These are phyloP conservation scores for Pyrrhia umbra DNA, from an alignment of 2,888 invertebrate genomes.

Conservation along the genomic window DNA sequence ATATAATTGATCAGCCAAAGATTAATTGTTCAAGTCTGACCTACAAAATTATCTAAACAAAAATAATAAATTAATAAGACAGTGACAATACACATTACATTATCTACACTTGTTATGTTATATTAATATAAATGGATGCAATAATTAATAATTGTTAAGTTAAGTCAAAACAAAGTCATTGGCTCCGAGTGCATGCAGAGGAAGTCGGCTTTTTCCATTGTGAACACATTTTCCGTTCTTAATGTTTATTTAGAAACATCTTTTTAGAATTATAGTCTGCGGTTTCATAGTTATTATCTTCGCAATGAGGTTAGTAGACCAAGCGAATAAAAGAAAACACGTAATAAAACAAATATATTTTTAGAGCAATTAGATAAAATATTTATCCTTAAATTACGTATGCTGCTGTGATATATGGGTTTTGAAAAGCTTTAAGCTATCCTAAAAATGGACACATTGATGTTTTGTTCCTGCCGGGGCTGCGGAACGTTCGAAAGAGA, in stretches of 20 bases:
- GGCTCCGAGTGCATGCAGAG: background rate
- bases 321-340: no score
- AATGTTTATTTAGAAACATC: background rate
- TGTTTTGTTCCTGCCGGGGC: no score
- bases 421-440: no score
- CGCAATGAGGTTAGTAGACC: no score
- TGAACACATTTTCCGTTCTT: background rate
- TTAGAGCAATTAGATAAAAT: no score
- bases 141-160: conserved; percentile 31
- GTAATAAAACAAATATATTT: no score
- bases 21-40: conserved; percentile 29
- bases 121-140: conserved; percentile 43
- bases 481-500: no score
- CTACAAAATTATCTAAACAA: conserved; percentile 51
- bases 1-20: conserved; percentile 9
- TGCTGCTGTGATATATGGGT: no score
- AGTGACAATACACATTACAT: conserved; percentile 39
- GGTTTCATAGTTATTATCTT: background rate
- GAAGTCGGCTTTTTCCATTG: conserved; percentile 8
- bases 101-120: conserved; percentile 39
- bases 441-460: no score
- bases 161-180: conserved; percentile 35
- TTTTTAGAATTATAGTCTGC: background rate
- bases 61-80: conserved; percentile 53
- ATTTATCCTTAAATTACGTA: no score